These are phyloP conservation scores for Oreochromis mossambicus DNA, from an alignment of 2,797 vertebrate genomes.

Conservation along the genomic window DNA sequence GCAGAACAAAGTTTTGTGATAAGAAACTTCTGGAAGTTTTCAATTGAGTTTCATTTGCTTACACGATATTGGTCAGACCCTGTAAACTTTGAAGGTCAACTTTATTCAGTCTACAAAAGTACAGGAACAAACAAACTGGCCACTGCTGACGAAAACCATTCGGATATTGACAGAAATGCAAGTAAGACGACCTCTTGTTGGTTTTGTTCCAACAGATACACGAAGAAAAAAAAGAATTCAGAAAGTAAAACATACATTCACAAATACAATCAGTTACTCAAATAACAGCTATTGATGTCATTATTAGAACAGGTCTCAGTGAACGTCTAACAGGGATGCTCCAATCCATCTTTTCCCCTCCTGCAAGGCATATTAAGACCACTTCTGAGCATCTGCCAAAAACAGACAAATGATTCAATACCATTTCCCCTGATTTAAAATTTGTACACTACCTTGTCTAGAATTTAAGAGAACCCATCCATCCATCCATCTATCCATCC, in stretches of 20 bases:
- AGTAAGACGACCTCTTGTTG: not conserved
- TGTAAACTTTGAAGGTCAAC: not conserved
- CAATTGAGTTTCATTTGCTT: not conserved
- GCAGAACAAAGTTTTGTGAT: not conserved
- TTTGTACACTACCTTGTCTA: not conserved
- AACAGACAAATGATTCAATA: not conserved
- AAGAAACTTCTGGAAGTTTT: conserved; percentile 16
- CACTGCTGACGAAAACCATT: not conserved
- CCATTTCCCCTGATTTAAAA: not conserved
- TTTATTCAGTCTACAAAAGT: not conserved
- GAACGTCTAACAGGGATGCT: not conserved
- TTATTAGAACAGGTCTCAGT: not conserved
- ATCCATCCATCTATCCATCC: not conserved
- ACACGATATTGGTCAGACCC: not conserved
- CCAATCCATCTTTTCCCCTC: not conserved
- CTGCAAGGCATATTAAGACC: not conserved
- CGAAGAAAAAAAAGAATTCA: not conserved
- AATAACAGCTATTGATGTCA: not conserved
- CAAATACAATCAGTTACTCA: not conserved
- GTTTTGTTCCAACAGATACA: not conserved
- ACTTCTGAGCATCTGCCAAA: not conserved
- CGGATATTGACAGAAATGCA: not conserved
- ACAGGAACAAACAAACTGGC: not conserved
- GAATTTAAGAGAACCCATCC: not conserved
- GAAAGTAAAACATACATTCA: not conserved